Conservation (phyloP, 2,113 vertebrate species). For the Danio rerio region DNA sequence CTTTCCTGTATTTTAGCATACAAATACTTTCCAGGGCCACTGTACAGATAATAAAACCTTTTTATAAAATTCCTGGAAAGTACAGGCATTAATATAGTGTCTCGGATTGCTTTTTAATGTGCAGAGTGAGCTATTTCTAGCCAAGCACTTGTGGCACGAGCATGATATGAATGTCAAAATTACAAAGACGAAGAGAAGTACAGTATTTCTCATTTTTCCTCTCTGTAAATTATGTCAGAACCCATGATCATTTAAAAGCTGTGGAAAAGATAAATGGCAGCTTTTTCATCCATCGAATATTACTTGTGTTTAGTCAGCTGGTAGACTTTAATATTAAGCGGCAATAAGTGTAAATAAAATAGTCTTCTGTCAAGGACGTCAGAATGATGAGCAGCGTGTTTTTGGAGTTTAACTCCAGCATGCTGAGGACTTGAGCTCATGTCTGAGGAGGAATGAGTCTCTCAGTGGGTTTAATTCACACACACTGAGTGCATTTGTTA, state of each 20-base stretch:
- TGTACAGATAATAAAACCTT: background rate
- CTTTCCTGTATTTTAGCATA: no score
- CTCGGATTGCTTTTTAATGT: background rate
- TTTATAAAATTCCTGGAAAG: background rate
- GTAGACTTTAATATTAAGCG: background rate
- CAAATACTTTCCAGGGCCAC: no score
- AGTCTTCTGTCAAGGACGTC: constrained; percentile 5
- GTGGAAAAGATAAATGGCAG: background rate
- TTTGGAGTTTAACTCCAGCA: constrained; percentile 17
- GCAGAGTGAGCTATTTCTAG: constrained; percentile 11
- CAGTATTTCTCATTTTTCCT: constrained; percentile 14
- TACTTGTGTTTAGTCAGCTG: constrained; percentile 23
- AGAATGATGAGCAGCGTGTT: constrained; percentile 19
- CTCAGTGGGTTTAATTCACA: background rate
- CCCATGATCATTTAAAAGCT: background rate
- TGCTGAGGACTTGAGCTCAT: constrained; percentile 22
- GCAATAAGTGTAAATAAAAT: constrained; percentile 18
- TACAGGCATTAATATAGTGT: background rate
- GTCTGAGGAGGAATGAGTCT: constrained; percentile 3
- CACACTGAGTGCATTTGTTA: background rate
- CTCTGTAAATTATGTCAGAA: constrained; percentile 10
- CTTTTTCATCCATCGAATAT: background rate
- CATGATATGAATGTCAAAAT: constrained; percentile 3
- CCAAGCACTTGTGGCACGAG: background rate
- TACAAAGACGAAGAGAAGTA: constrained; percentile 15